phyloP scores from a whole-genome alignment of 1,140 invertebrate genomes.

The Drosophila erecta region DNA sequence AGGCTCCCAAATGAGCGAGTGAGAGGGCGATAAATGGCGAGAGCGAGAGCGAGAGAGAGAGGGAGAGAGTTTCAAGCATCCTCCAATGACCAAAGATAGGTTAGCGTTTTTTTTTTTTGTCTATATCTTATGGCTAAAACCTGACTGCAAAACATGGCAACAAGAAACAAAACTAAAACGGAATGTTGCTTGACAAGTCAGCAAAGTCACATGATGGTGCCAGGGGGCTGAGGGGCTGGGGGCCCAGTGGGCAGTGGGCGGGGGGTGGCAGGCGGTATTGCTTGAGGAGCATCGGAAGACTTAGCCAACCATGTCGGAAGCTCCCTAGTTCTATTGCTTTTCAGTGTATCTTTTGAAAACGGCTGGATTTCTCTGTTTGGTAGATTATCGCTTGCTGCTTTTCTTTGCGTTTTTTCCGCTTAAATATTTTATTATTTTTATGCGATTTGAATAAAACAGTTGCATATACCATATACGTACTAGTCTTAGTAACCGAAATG shows the following conservation, averaged over 20 bases:
- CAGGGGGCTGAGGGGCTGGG: conserved; percentile 2
- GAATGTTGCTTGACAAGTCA: conserved; percentile 76
- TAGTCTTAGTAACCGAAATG: too few relatives aligned
- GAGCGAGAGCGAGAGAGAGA: not conserved
- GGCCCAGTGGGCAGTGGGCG: not conserved
- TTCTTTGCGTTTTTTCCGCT: not conserved
- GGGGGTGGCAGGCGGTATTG: conserved; percentile 9
- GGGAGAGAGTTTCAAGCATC: conserved; percentile 31
- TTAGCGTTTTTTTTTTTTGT: conserved; percentile 23
- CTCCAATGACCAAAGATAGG: conserved; percentile 49
- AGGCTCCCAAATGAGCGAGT: conserved; percentile 6
- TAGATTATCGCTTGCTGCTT: conserved; percentile 6
- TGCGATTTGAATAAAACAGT: conserved; percentile 28
- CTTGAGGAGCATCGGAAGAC: conserved; percentile 43
- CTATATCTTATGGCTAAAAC: conserved; percentile 54
- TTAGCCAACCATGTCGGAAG: conserved; percentile 57
- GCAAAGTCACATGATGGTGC: conserved; percentile 32
- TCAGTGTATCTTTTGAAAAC: conserved; percentile 6
- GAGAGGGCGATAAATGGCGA: not conserved
- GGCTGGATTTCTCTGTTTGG: conserved; percentile 61
- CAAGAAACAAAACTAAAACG: conserved; percentile 61
- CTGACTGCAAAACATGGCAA: conserved; percentile 53
- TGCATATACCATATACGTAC: not conserved
- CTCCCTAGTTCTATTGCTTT: conserved; percentile 31
- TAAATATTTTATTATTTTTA: conserved; percentile 11